Evolutionary conservation across 2,113 vertebrate species (phyloP).

Genomic region (zebrafish (Danio rerio)): DNA sequence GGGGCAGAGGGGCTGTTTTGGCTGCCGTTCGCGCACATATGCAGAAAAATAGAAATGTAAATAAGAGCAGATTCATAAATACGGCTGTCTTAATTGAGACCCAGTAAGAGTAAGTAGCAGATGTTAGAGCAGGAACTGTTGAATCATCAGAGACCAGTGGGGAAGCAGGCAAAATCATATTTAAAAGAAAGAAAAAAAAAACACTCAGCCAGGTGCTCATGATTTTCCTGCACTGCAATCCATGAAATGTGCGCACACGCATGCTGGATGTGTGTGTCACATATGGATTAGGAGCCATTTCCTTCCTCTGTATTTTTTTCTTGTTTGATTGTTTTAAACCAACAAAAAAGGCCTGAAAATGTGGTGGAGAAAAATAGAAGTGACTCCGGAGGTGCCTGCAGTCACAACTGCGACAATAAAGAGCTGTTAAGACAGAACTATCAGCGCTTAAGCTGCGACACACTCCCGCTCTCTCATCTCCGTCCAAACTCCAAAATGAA

Average conservation of each 20-base stretch:
- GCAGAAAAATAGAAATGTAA: conserved; percentile 65
- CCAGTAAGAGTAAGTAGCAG: conserved; percentile 79
- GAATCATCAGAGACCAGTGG: conserved; percentile 76
- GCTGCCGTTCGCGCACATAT: conserved; percentile 50
- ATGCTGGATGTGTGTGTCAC: conserved; percentile 27
- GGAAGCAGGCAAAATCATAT: conserved; percentile 70
- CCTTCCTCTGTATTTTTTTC: background rate
- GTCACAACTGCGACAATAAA: conserved; percentile 46
- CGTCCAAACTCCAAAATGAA: conserved; percentile 52
- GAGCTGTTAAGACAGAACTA: conserved; percentile 34
- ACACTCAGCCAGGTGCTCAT: conserved; percentile 72
- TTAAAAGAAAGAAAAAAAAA: conserved; percentile 61
- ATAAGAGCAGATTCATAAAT: conserved; percentile 68
- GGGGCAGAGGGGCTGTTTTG: conserved; percentile 61
- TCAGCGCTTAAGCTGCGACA: conserved; percentile 22
- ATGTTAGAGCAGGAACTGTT: conserved; percentile 80
- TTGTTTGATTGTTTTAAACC: background rate
- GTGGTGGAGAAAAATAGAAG: conserved; percentile 22
- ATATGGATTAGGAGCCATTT: conserved; percentile 21
- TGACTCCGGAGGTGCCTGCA: conserved; percentile 38
- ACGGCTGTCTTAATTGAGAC: conserved; percentile 79
- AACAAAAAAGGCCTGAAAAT: conserved; percentile 3
- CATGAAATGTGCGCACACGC: background rate
- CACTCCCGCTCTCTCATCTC: conserved; percentile 47
- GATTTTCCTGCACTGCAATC: conserved; percentile 59